phyloP scores from a whole-genome alignment of 1,140 invertebrate genomes.

The Trinorchestia longiramus region DNA sequence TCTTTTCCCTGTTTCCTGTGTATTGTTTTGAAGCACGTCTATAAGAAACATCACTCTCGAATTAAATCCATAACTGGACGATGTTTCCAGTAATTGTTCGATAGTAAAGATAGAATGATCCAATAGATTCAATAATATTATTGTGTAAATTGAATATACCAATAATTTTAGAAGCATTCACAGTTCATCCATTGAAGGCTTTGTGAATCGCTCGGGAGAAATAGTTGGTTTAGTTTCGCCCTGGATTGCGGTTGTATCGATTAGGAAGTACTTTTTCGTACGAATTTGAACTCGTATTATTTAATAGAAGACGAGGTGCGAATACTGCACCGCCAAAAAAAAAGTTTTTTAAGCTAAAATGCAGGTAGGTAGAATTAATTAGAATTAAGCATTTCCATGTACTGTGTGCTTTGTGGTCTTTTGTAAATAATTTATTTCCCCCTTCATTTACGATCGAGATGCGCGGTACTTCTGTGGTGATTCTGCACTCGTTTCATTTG shows the following conservation, averaged over 20 bases:
- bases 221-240: background rate
- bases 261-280: background rate
- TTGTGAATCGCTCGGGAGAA: background rate
- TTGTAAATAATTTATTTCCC: slow-evolving; percentile 7
- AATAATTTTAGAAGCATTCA: background rate
- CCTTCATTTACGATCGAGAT: background rate
- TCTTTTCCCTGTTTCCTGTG: background rate
- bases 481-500: background rate
- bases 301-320: background rate
- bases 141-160: background rate
- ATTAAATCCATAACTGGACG: background rate
- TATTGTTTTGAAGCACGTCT: background rate
- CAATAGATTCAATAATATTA: background rate
- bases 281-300: background rate
- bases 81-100: background rate
- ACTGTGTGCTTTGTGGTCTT: background rate
- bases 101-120: background rate
- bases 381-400: background rate
- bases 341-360: background rate
- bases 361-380: background rate
- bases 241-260: background rate
- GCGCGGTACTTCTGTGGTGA: slow-evolving; percentile 14
- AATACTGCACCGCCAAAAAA: background rate
- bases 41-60: background rate
- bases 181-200: background rate